Evolutionary conservation across 2,888 invertebrate genomes (phyloP).

Genomic region (Liodrosophila aerea): DNA sequence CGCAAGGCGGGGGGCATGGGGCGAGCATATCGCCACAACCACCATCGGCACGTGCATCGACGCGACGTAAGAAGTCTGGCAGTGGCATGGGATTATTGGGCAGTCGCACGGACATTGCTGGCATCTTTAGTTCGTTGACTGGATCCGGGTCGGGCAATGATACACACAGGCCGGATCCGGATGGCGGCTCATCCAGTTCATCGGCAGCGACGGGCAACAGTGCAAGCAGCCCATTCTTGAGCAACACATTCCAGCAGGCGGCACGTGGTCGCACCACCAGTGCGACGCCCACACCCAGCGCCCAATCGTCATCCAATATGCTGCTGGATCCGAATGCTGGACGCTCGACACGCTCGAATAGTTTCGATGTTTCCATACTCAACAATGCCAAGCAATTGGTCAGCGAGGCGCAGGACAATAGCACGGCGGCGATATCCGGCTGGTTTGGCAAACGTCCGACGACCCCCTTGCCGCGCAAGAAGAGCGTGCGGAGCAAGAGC

Average conservation of each 20-base stretch:
- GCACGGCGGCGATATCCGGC: slow-evolving; percentile 85
- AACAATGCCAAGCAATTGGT: slow-evolving; percentile 83
- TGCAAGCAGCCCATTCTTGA: slow-evolving; percentile 52
- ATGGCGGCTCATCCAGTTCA: slow-evolving; percentile 61
- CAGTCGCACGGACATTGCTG: slow-evolving; percentile 91
- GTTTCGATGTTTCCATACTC: slow-evolving; percentile 91
- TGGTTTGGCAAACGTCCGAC: slow-evolving; percentile 89
- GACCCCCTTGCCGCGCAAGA: slow-evolving; percentile 88
- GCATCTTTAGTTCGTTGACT: slow-evolving; percentile 87
- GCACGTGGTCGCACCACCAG: slow-evolving; percentile 68
- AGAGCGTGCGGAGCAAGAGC: slow-evolving; percentile 84
- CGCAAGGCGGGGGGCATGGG: slow-evolving; percentile 83
- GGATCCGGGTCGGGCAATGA: slow-evolving; percentile 90
- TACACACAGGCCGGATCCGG: slow-evolving; percentile 82
- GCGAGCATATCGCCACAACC: slow-evolving; percentile 76
- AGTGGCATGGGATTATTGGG: slow-evolving; percentile 87
- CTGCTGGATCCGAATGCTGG: slow-evolving; percentile 81
- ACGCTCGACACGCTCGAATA: slow-evolving; percentile 89
- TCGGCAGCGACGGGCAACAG: slow-evolving; percentile 57
- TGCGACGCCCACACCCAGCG: slow-evolving; percentile 66
- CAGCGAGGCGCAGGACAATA: slow-evolving; percentile 82
- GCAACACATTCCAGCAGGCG: slow-evolving; percentile 65
- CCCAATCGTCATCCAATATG: slow-evolving; percentile 56
- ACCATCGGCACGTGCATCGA: slow-evolving; percentile 65
- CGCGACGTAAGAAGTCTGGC: slow-evolving; percentile 77